These are phyloP conservation scores for Phalanger gymnotis DNA, from an alignment of 2,797 vertebrate genomes.

Conservation along the genomic window DNA sequence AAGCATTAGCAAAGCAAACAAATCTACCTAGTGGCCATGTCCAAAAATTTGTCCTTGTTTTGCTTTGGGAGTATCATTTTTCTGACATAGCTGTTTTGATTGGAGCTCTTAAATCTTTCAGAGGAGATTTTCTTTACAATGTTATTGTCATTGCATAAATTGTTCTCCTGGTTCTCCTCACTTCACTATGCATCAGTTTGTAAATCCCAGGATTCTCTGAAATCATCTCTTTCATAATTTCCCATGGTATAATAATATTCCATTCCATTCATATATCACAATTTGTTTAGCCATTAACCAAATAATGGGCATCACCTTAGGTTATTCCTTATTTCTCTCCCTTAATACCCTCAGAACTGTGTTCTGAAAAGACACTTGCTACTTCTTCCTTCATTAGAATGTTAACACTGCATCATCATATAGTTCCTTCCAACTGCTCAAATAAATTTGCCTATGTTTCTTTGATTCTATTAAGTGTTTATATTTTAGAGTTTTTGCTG, in stretches of 20 bases:
- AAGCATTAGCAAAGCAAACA: neutral
- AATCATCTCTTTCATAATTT: neutral
- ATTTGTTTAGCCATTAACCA: too few species aligned
- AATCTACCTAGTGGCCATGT: neutral
- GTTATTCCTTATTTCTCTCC: too few species aligned
- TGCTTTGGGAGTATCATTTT: neutral
- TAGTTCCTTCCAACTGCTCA: too few species aligned
- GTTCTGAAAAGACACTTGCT: too few species aligned
- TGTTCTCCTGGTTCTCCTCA: neutral
- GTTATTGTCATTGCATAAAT: neutral
- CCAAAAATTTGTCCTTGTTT: neutral
- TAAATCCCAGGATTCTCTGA: neutral
- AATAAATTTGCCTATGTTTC: too few species aligned
- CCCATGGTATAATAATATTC: neutral
- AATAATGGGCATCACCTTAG: too few species aligned
- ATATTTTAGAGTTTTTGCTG: too few species aligned
- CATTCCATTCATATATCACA: too few species aligned
- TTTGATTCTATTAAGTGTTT: too few species aligned
- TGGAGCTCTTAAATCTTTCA: neutral
- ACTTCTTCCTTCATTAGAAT: too few species aligned
- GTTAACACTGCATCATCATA: too few species aligned
- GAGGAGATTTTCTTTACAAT: neutral
- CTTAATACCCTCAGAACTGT: too few species aligned
- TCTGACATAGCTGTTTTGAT: neutral
- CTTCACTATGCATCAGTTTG: neutral